phyloP scores from a whole-genome alignment of 2,888 invertebrate species.

The Eupithecia exiguata region DNA sequence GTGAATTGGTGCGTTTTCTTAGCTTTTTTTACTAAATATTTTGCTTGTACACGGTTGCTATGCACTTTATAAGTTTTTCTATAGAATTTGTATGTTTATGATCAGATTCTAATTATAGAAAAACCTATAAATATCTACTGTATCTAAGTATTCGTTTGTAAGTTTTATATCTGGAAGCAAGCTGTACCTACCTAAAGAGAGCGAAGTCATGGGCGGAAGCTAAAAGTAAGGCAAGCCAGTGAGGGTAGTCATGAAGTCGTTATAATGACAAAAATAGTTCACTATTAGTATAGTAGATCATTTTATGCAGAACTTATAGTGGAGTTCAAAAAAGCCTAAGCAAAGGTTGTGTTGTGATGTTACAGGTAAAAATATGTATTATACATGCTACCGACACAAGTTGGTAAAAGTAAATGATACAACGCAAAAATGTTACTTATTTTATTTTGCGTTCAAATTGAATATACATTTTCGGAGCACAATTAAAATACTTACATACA shows the following conservation, averaged over 20 bases:
- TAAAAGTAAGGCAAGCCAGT: neutral
- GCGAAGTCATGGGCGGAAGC: neutral
- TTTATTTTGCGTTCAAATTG: neutral
- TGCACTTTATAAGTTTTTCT: too few species aligned
- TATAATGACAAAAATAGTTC: neutral
- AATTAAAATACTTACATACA: constrained; percentile 7
- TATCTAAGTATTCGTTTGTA: too few species aligned
- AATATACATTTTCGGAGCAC: neutral
- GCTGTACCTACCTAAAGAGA: neutral
- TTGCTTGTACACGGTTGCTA: neutral
- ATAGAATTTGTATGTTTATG: neutral
- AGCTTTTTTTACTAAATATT: neutral
- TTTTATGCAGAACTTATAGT: neutral
- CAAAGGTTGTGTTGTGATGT: neutral
- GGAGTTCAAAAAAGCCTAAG: neutral
- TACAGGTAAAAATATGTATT: neutral
- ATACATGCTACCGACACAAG: neutral
- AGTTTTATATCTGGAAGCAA: neutral
- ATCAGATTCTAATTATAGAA: neutral
- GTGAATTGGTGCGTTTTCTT: neutral
- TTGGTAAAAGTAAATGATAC: neutral
- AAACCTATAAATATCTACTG: neutral
- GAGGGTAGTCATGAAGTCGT: neutral
- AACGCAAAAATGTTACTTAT: neutral
- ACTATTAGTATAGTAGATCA: neutral